phyloP scores from a whole-genome alignment of 2,113 vertebrate genomes.

The Microtus ochrogaster region DNA sequence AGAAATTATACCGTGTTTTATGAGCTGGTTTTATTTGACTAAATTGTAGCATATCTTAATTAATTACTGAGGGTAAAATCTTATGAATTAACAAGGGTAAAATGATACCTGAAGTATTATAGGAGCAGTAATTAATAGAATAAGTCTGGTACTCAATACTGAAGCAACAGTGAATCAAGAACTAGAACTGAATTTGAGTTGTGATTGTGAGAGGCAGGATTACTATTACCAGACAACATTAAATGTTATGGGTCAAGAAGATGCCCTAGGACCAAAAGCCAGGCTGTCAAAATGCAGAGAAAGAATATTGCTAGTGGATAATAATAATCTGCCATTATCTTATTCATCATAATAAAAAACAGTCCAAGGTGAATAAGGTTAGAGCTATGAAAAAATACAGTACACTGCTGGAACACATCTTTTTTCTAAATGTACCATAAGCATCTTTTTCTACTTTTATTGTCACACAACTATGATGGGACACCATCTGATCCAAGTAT shows the following conservation, averaged over 20 bases:
- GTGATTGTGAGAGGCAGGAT: background rate
- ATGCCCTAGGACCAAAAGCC: no score
- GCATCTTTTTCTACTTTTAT: background rate
- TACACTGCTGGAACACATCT: background rate
- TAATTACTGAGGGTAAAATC: background rate
- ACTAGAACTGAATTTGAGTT: background rate
- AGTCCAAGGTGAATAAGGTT: background rate
- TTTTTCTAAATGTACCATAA: background rate
- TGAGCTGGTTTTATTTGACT: background rate
- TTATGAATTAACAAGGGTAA: background rate
- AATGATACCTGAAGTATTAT: background rate
- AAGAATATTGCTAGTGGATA: background rate
- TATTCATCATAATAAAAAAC: background rate
- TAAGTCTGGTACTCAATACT: background rate
- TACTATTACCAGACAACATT: background rate
- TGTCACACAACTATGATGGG: background rate
- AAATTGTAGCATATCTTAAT: background rate
- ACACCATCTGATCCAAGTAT: background rate
- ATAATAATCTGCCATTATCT: background rate
- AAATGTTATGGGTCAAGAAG: background rate
- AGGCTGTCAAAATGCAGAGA: background rate
- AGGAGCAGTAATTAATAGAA: background rate
- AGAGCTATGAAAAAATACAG: background rate
- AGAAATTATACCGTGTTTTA: constrained; percentile 31
- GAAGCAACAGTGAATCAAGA: background rate